Evolutionary conservation across 2,113 vertebrate genomes (phyloP), one percentile per base, ranked within the genome.

Genomic region (Poeciliopsis retropinna): DNA sequence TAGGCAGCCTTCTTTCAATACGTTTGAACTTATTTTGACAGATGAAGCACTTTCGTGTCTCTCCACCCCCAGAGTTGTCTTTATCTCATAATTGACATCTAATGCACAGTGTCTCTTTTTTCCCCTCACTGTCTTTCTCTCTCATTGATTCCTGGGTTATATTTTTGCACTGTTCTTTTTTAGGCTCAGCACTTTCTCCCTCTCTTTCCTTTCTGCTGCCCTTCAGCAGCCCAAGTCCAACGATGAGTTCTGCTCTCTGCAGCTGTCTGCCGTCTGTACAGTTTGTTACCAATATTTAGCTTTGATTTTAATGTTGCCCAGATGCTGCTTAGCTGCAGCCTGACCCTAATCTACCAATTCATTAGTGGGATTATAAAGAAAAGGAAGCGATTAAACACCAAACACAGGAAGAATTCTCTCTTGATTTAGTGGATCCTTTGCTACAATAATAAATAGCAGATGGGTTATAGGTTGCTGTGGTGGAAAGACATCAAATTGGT

Each of bases 291-390:
- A 0, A 47, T 39, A 19, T 65, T 69, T 64, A 44, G 30, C 34
- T 75, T 31, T 74, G 64, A 70, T 69, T 80, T 72, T 30, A 1
- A 64, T 70, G 57, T 77, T 63, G 30, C 34, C 34, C 19, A 28
- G 11, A 73, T 39, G 41, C 14, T 32, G 10, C 37, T 67, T 64
- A 31, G 41, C 60, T 3, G 0, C 1, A 13, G 29, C 28, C 76
- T 64, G 37, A 74, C 76, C 22, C 67, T 67, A 72, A 85, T 85
- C 73, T 76, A 76, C 72, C 71, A 73, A 69, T 80, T 82, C 44
- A 77, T 82, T 86, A 73, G 60, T 68, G 64, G 67, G 76, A 85
- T 81, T 34, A 73, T 27, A 79, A 67, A 74, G 64, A 51, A 37
- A 63, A 51, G 57, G 44, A 0, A 37, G 73, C 47, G 64, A 67